Base-by-base conservation (phyloP, 1,140 invertebrate genomes). In the Eciton burchellii region DNA sequence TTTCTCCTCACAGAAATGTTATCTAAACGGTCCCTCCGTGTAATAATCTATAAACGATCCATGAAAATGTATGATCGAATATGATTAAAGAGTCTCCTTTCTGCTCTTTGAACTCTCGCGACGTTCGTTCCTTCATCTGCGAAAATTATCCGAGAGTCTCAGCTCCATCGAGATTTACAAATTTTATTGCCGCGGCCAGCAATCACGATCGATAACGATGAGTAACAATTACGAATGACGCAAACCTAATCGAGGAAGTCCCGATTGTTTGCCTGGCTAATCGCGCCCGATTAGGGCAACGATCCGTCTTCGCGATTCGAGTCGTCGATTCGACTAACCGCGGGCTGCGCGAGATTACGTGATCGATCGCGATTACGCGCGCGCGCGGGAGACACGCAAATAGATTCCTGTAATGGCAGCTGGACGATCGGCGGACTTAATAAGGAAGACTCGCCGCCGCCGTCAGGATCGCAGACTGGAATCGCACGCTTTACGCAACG, bases 401-500 rank as follows among this genome's bases (percentile, higher is more conserved):
- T 49, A 76, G 47, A 59, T 60, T 47, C 71, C 24, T 3, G 45
- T 63, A 56, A 59, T 71, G 49, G 70, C 52, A 12, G 3, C 60
- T 41, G 11, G 12, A 41, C 26, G 49, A 63, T 60, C 60, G 41
- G n/a, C 52, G 16, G 26, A 19, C 14, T 82, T 83, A 85, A 85
- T 66, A 85, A 77, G 81, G 84, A 74, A 79, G 43, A 47, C 16
- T 12, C 52, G 43, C 4, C 35, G 14, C 12, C 43, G 60, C 57
- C 19, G 59, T n/a, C 8, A n/a, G 26, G 16, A 29, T 24, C 16
- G n/a, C 57, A 9, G n/a, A n/a, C 14, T 35, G 59, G 71, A 79
- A 45, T 77, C 35, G 47, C 35, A 19, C 49, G 56, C 24, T 71
- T 76, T 59, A 54, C 56, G 84, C 70, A 84, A 87, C 57, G 72